These are phyloP conservation scores for Campylorhamphus procurvoides DNA, from an alignment of 2,113 vertebrate genomes.

Conservation along the genomic window DNA sequence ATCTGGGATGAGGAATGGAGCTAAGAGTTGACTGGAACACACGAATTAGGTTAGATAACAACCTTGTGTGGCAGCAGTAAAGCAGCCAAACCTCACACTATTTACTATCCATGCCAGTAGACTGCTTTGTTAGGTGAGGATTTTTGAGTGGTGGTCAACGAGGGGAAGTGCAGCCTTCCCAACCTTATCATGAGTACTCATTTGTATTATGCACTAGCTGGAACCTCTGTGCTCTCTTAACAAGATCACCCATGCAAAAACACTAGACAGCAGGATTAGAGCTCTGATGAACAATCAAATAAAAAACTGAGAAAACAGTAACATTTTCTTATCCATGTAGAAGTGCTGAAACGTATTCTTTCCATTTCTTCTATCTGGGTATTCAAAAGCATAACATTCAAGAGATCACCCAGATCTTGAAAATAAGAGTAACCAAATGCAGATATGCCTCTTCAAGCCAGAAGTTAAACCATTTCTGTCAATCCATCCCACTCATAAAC, in stretches of 20 bases:
- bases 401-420: background rate
- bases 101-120: background rate
- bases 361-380: background rate
- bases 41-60: slow-evolving; percentile 30
- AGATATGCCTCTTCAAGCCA: background rate
- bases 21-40: background rate
- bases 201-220: background rate
- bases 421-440: background rate
- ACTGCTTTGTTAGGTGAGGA: background rate
- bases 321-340: background rate
- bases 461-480: background rate
- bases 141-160: slow-evolving; percentile 13
- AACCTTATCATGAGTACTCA: background rate
- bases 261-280: background rate
- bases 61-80: background rate
- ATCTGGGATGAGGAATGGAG: background rate
- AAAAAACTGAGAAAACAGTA: background rate
- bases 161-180: background rate
- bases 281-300: background rate
- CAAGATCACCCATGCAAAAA: background rate
- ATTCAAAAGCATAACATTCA: background rate
- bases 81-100: background rate
- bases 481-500: background rate
- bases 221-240: background rate
- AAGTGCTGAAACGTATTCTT: background rate